Base-by-base conservation (phyloP, 30 jellyfish, hydroid and myxozoan genomes). In the Calvadosia cruxmelitensis region DNA sequence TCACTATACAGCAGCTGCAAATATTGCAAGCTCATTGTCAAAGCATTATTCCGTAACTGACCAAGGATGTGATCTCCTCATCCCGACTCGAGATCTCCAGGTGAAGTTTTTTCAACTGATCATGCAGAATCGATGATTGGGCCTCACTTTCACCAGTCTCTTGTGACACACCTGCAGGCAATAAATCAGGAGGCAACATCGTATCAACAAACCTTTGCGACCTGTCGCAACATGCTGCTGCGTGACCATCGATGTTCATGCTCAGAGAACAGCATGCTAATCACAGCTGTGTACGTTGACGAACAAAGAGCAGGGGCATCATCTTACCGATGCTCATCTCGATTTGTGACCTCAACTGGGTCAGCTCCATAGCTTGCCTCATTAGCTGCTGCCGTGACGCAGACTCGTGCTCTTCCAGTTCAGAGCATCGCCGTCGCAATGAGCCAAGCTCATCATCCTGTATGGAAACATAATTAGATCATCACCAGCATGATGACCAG, bases 281-380 rank as follows among this genome's bases (percentile, higher is more conserved):
- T 53, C 27, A n/a, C 69, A 27, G 27, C 7, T 5, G 13, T 53
- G 27, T n/a, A 27, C 25, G 27, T 53, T 67, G 76, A 0, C 32
- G 20, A 26, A 25, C 61, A 15, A 42, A 31, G 2, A 26, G 31
- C 7, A 26, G 2, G 61, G 25, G 31, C 31, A 20, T 71, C 12
- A 3, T 3, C 65, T 2, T 42, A 86, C 96, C 96, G 74, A 74
- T 80, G 69, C 85, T 86, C 25, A 86, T 83, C 20, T 73, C 96
- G 31, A 80, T 75, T 79, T 86, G 96, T 2, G 92, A 73, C 49
- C 96, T 53, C 24, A 86, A 69, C 49, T 86, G 96, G 1, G 91
- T 87, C 65, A 86, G 65, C 50, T 86, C 96, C 29, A 86, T 86
- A 1, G 96, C 96, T 65, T 86, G 94, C 34, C 71, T 79, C 62